Percentiles rank a stretch among this genome's conserved stretches.
Evolutionary conservation across 2,888 invertebrate genomes (phyloP).

Genomic region (Pristionchus exspectatus): DNA sequence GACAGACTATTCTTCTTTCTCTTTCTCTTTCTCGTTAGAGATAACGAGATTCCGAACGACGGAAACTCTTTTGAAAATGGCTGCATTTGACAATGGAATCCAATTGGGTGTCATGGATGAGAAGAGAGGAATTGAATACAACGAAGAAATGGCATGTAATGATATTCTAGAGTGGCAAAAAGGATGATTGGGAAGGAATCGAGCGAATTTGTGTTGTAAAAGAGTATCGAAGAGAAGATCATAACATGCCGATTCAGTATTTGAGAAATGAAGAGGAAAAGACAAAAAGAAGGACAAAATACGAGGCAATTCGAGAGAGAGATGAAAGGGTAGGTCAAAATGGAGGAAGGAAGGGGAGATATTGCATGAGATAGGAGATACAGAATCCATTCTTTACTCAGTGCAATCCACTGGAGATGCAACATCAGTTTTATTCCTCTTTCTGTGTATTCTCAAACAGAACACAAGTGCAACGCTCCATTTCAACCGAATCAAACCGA

Average conservation of each 20-base stretch:
- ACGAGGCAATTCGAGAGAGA: constrained; percentile 10
- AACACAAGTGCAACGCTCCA: neutral
- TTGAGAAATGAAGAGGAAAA: constrained; percentile 12
- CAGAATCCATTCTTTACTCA: neutral
- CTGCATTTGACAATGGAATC: constrained; percentile 26
- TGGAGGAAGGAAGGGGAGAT: neutral
- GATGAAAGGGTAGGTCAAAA: neutral
- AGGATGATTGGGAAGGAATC: neutral
- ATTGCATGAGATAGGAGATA: neutral
- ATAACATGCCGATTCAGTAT: constrained; percentile 28
- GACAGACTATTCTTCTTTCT: neutral
- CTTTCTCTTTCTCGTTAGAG: neutral
- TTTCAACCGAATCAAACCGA: neutral
- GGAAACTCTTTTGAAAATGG: neutral
- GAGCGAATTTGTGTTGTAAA: neutral
- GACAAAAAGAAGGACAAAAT: neutral
- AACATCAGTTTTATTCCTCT: neutral
- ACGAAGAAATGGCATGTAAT: neutral
- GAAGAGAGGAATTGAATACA: neutral
- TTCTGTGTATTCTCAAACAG: constrained; percentile 14
- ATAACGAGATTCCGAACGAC: constrained; percentile 34
- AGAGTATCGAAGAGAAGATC: neutral
- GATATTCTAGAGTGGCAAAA: neutral
- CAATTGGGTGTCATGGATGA: neutral
- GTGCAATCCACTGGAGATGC: neutral